Base-by-base conservation (phyloP, 2,113 vertebrate genomes). In the Dromiciops gliroides region DNA sequence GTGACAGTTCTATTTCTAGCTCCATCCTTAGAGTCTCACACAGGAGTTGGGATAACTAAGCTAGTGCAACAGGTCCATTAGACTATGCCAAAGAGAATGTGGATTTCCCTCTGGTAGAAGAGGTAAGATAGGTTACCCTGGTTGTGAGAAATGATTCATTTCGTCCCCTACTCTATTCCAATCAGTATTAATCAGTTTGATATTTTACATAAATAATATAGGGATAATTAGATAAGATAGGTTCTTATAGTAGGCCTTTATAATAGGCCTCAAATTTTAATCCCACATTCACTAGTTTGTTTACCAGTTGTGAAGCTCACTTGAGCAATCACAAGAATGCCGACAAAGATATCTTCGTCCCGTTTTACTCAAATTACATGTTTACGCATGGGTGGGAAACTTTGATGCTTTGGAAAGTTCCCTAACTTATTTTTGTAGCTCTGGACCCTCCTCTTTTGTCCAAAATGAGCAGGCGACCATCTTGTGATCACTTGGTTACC, bases 1-100 rank as follows among this genome's bases (percentile, higher is more conserved):
- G 51, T 26, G 0, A 8, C 22, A 0, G 47, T 48, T 8, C 51
- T 47, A 23, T 6, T 49, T 24, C 50, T 67, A 0, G 5, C 8
- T 26, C 6, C 56, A 51, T 48, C 1, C 25, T 90, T 1, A 0
- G 37, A 75, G 28, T 23, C 23, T 28, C 53, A 9, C 44, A 67
- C 1, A 50, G 49, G 91, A 48, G 50, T 89, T 90, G 56, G n/a
- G 44, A n/a, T 9, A 14, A 24, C 6, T 10, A 2, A 51, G 53
- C 53, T n/a, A 92, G 90, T 3, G 0, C 93, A 37, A 93, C 48
- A 48, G 90, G 22, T 44, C 49, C 2, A 89, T 25, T 2, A 26
- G 26, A 23, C 67, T 19, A 83, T 22, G 67, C 6, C n/a, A 83
- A 83, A 23, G n/a, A 7, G 31, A 83, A 6, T 83, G 8, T 83